Base-by-base conservation (phyloP, 2,888 invertebrate genomes). In the Myopa testacea region DNA sequence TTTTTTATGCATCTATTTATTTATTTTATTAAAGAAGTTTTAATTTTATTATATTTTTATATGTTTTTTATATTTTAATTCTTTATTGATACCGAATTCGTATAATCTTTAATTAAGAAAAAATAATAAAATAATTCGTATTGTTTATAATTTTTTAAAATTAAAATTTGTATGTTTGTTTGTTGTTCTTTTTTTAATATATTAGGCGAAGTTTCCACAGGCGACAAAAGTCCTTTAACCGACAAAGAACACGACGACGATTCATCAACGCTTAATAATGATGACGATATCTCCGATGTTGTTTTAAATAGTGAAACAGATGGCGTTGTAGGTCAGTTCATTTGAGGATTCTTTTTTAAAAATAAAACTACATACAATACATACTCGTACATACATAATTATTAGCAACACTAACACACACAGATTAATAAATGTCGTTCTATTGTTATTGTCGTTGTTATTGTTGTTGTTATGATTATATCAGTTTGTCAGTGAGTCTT, bases 201-300 rank as follows among this genome's bases (percentile, higher is more conserved):
- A 83, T 82, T 85, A 89, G 89, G 89, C 88, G 89, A 89, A 86
- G 89, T 89, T 83, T 89, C 89, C 82, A 87, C 89, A 80, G 87
- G 88, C 84, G 88, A 88, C 81, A 86, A 88, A 84, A 89, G 89
- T 85, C 89, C 89, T 82, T 86, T 88, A 80, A 86, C 87, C 84
- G 86, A 87, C 82, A 89, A 88, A 86, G 87, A 86, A 84, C 85
- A 86, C 82, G 88, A 88, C 81, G 81, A 65, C 38, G 70, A 75
- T 60, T 52, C 58, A 58, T 86, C 86, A 80, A 86, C 87, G 81
- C 85, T 86, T 75, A 81, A 81, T 81, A 84, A 82, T 80, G 82
- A 86, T 81, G 87, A 86, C 83, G 84, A 84, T 82, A 87, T 85
- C 81, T 84, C 86, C 82, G 89, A 88, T 83, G 85, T 86, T 81